A percentile compares a stretch with the other conserved stretches of the same genome.
These are phyloP conservation scores for Drosophila infuscata DNA, from an alignment of 2,888 invertebrate species.

Conservation along the genomic window DNA sequence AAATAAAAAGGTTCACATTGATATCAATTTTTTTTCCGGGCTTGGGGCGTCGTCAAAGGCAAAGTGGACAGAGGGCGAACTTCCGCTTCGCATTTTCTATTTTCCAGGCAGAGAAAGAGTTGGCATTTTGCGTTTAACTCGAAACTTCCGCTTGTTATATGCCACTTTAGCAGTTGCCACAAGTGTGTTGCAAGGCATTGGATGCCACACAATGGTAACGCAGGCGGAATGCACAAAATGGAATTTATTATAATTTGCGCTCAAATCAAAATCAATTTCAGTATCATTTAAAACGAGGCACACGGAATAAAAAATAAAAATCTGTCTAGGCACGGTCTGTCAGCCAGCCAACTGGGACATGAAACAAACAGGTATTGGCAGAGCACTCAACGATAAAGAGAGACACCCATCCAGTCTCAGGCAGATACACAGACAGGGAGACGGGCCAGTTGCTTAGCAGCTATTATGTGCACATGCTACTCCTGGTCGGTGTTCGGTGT, in stretches of 20 bases:
- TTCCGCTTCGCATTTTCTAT: slow-evolving; percentile 65
- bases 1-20: slow-evolving; percentile 34
- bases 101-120: slow-evolving; percentile 8
- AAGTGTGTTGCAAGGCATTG: slow-evolving; percentile 25
- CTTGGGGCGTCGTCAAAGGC: slow-evolving; percentile 4
- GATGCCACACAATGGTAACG: neutral
- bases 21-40: slow-evolving; percentile 13
- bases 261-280: slow-evolving; percentile 79
- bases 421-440: slow-evolving; percentile 8
- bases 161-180: slow-evolving; percentile 50
- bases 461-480: slow-evolving; percentile 79
- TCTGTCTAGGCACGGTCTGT: slow-evolving; percentile 39
- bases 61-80: slow-evolving; percentile 24
- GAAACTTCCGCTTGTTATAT: slow-evolving; percentile 67
- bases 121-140: slow-evolving; percentile 67
- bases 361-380: slow-evolving; percentile 62
- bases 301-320: slow-evolving; percentile 24
- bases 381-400: slow-evolving; percentile 58
- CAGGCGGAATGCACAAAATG: slow-evolving; percentile 25
- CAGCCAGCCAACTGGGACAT: slow-evolving; percentile 69
- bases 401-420: slow-evolving; percentile 14
- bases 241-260: slow-evolving; percentile 73
- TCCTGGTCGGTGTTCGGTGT: slow-evolving; percentile 3
- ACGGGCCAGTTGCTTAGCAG: slow-evolving; percentile 72
- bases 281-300: slow-evolving; percentile 75